phyloP scores from a whole-genome alignment of 2,888 invertebrate genomes.

The Poecilus cupreus region DNA sequence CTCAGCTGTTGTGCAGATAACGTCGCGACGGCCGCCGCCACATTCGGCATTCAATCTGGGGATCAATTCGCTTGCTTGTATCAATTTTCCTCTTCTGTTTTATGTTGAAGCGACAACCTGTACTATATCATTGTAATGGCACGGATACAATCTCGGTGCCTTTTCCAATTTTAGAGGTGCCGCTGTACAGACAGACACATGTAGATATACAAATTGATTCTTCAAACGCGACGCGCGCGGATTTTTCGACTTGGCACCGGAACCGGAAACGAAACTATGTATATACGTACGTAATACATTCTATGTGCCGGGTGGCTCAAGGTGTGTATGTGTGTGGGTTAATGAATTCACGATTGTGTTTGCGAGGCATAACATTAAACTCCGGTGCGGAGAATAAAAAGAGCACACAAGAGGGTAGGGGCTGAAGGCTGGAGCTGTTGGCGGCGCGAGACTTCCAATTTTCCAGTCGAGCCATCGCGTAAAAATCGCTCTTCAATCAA shows the following conservation, averaged over 20 bases:
- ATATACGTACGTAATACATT: no score
- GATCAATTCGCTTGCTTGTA: slow-evolving; percentile 52
- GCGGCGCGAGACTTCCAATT: slow-evolving; percentile 54
- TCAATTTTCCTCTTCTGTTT: slow-evolving; percentile 53
- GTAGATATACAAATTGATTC: slow-evolving; percentile 15
- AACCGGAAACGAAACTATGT: no score
- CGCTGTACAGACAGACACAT: background rate
- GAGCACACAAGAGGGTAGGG: background rate
- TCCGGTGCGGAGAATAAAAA: background rate
- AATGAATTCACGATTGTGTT: slow-evolving; percentile 7
- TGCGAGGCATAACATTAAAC: slow-evolving; percentile 1
- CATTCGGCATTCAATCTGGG: slow-evolving; percentile 53
- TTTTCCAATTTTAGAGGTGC: background rate
- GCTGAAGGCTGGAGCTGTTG: background rate
- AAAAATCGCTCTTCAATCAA: slow-evolving; percentile 60
- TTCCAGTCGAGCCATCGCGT: slow-evolving; percentile 57
- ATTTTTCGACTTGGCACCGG: no score
- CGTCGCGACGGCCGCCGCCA: background rate
- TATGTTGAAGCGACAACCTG: slow-evolving; percentile 46
- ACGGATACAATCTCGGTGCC: background rate
- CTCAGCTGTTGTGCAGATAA: slow-evolving; percentile 66
- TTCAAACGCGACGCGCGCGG: no score
- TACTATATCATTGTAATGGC: slow-evolving; percentile 55
- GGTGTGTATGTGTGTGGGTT: background rate
- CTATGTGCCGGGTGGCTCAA: no score